phyloP scores from a whole-genome alignment of 2,113 vertebrate genomes.

The Ictalurus punctatus region DNA sequence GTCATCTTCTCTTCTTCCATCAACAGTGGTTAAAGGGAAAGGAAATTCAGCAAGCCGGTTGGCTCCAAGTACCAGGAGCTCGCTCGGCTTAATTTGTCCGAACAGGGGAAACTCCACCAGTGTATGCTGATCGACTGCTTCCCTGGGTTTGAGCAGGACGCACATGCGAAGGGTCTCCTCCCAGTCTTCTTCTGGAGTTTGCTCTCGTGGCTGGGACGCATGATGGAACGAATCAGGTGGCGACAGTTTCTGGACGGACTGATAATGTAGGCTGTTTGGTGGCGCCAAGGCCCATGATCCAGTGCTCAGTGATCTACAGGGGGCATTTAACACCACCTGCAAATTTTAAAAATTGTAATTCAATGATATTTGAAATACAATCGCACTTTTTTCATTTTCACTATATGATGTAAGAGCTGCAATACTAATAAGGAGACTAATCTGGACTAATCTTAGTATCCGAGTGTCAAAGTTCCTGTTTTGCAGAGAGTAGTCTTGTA shows the following conservation, averaged over 20 bases:
- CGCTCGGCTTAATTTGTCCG: slow-evolving; percentile 38
- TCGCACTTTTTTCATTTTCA: not conserved
- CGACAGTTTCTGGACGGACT: slow-evolving; percentile 57
- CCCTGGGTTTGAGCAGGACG: slow-evolving; percentile 58
- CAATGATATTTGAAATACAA: not conserved
- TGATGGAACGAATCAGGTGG: slow-evolving; percentile 60
- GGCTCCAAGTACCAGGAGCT: slow-evolving; percentile 50
- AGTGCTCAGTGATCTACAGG: slow-evolving; percentile 61
- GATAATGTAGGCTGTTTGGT: slow-evolving; percentile 67
- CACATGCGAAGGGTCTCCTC: slow-evolving; percentile 63
- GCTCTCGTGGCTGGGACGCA: slow-evolving; percentile 44
- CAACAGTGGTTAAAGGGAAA: slow-evolving; percentile 71
- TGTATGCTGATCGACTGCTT: slow-evolving; percentile 51
- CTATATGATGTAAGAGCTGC: too few species aligned
- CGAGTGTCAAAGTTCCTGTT: too few species aligned
- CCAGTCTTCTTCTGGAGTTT: slow-evolving; percentile 60
- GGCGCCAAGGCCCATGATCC: slow-evolving; percentile 67
- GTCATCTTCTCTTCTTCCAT: slow-evolving; percentile 74
- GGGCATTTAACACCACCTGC: slow-evolving; percentile 57
- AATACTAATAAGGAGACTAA: too few species aligned
- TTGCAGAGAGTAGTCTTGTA: not conserved
- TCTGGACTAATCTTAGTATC: too few species aligned
- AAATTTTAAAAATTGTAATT: not conserved
- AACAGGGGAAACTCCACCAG: slow-evolving; percentile 66
- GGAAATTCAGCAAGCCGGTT: slow-evolving; percentile 55